Percentiles rank a stretch among this genome's conserved stretches.
These are phyloP conservation scores for Dicycla oo DNA, from an alignment of 2,888 invertebrate species.

Conservation along the genomic window DNA sequence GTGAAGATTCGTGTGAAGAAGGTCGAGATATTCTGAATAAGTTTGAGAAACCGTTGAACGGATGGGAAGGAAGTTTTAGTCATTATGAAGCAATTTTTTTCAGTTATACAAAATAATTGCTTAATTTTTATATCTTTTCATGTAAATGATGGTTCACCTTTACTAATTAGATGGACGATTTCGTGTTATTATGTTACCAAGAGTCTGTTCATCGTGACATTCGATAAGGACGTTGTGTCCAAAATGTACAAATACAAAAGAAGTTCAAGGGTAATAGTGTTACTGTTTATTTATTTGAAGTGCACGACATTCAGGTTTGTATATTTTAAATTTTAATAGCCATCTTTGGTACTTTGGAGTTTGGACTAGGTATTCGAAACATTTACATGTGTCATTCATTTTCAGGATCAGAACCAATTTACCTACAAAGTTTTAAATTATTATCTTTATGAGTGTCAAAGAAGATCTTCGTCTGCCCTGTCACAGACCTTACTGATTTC, in stretches of 20 bases:
- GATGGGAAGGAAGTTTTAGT: constrained; percentile 14
- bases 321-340: constrained; percentile 3
- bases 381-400: neutral
- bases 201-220: constrained; percentile 1
- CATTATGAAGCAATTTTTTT: constrained; percentile 21
- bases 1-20: constrained; percentile 48
- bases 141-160: constrained; percentile 30
- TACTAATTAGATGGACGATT: constrained; percentile 19
- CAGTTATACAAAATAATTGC: constrained; percentile 2
- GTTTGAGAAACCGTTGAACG: constrained; percentile 7
- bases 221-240: constrained; percentile 8
- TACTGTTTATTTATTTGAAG: neutral
- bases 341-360: neutral
- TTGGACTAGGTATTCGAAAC: neutral
- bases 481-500: constrained; percentile 14
- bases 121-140: neutral
- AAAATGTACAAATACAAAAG: constrained; percentile 25
- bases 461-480: constrained; percentile 1
- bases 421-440: neutral
- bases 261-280: constrained; percentile 35
- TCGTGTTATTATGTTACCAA: constrained; percentile 5
- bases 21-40: constrained; percentile 45
- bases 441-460: neutral
- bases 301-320: neutral
- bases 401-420: neutral